Conservation (phyloP, 1,140 invertebrate species). For the Neodiprion lecontei region DNA sequence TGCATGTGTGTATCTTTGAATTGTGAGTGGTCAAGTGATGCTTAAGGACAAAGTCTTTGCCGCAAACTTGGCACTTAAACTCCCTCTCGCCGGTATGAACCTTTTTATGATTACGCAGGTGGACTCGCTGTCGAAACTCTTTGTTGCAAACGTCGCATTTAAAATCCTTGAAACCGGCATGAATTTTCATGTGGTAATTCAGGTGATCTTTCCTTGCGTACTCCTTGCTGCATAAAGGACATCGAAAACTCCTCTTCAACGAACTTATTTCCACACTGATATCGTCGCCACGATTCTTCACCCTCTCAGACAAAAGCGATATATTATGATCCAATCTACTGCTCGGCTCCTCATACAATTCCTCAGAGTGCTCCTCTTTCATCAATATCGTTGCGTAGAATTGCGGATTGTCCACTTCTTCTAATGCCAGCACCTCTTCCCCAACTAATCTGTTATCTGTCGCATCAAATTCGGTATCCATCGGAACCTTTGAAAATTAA, state of each 20-base stretch:
- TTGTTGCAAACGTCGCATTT: constrained; percentile 53
- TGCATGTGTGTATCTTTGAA: background rate
- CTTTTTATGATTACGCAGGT: constrained; percentile 40
- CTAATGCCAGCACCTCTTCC: background rate
- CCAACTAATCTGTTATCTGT: background rate
- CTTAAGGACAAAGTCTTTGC: constrained; percentile 39
- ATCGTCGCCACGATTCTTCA: background rate
- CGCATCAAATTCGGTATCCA: background rate
- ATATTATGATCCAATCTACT: background rate
- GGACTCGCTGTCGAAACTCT: constrained; percentile 51
- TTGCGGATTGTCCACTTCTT: background rate
- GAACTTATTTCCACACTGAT: background rate
- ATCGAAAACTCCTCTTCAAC: background rate
- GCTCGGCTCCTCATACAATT: background rate
- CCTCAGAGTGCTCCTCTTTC: background rate
- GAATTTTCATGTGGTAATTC: constrained; percentile 17
- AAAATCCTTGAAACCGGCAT: constrained; percentile 51
- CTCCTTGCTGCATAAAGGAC: background rate
- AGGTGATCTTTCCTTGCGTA: background rate
- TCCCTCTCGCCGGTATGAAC: constrained; percentile 45
- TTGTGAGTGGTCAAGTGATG: background rate
- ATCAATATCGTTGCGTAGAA: constrained; percentile 3
- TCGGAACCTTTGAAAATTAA: background rate
- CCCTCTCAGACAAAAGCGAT: background rate
- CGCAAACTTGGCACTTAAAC: constrained; percentile 53